Conservation (phyloP, 2,797 vertebrate species). For the Pitangus sulphuratus region DNA sequence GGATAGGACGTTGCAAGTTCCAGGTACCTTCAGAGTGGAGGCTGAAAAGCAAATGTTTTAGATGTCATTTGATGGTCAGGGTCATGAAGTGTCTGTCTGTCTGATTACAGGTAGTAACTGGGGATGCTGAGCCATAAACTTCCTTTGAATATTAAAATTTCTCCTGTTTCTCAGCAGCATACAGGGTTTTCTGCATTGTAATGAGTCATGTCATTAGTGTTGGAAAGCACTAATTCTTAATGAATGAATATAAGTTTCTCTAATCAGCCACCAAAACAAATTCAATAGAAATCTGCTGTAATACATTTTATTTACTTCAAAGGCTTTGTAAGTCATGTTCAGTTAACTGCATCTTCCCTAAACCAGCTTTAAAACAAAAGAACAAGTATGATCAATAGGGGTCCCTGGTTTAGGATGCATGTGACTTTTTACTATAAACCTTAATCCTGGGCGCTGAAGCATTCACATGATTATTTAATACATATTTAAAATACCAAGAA, state of each 20-base stretch:
- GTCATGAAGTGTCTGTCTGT: background rate
- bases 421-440: slow-evolving; percentile 38
- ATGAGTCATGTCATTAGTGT: background rate
- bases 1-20: background rate
- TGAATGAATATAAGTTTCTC: background rate
- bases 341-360: background rate
- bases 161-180: background rate
- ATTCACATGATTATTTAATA: slow-evolving; percentile 55
- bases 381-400: background rate
- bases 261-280: background rate
- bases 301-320: background rate
- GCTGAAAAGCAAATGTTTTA: background rate
- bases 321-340: background rate
- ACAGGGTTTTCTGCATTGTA: background rate
- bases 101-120: background rate
- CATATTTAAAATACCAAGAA: slow-evolving; percentile 56
- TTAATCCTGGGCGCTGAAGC: slow-evolving; percentile 7
- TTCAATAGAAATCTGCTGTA: background rate
- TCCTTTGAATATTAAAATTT: background rate
- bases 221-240: background rate
- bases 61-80: background rate
- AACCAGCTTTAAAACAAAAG: slow-evolving; percentile 3
- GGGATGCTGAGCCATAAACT: background rate
- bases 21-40: background rate
- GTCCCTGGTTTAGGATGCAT: background rate